phyloP scores from a whole-genome alignment of 2,888 invertebrate genomes.

The Bibio marci region DNA sequence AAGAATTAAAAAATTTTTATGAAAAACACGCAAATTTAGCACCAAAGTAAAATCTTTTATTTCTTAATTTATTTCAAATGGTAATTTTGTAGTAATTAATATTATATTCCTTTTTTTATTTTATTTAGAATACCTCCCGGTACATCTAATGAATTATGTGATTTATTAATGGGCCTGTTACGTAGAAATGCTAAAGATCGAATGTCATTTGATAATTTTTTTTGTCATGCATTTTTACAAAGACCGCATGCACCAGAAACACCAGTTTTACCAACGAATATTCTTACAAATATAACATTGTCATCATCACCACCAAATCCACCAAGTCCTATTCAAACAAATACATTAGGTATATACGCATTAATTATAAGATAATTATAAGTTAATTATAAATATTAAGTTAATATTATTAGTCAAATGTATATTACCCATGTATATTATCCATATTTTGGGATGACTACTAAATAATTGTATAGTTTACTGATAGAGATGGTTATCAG shows the following conservation, averaged over 20 bases:
- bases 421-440: too few relatives aligned
- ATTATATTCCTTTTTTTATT: conserved; percentile 1
- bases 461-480: too few relatives aligned
- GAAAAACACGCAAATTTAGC: conserved; percentile 84
- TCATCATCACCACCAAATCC: conserved; percentile 28
- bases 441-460: too few relatives aligned
- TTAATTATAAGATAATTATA: too few relatives aligned
- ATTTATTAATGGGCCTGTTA: conserved; percentile 70
- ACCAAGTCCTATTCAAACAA: conserved; percentile 26
- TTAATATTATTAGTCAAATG: too few relatives aligned
- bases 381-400: too few relatives aligned
- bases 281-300: conserved; percentile 12
- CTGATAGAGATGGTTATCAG: too few relatives aligned
- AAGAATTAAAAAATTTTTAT: conserved; percentile 90
- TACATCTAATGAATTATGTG: conserved; percentile 77
- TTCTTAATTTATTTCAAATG: conserved; percentile 2
- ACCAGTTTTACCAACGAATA: conserved; percentile 14
- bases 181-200: conserved; percentile 87
- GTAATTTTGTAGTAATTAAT: conserved; percentile 1
- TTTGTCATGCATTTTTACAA: conserved; percentile 80
- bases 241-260: conserved; percentile 37
- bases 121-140: conserved; percentile 70
- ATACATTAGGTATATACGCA: conserved; percentile 5
- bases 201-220: conserved; percentile 92
- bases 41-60: conserved; percentile 53